These are phyloP conservation scores for Recurvirostra avosetta DNA, from an alignment of 2,113 vertebrate species.

Conservation along the genomic window DNA sequence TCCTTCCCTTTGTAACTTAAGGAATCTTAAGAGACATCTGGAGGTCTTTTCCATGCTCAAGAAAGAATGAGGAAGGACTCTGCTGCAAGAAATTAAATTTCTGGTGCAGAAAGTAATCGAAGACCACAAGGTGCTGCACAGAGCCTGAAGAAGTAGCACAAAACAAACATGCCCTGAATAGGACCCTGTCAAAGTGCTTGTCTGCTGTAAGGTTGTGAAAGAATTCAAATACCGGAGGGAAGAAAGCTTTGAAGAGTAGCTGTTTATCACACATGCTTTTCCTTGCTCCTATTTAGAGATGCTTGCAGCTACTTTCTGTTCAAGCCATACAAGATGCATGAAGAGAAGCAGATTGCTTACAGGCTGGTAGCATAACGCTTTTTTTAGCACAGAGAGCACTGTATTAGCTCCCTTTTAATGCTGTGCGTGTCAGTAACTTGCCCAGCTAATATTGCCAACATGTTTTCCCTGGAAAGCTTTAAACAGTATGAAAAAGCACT, in stretches of 20 bases:
- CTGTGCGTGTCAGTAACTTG: constrained; percentile 15
- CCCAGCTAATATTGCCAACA: constrained; percentile 29
- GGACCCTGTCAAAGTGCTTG: background rate
- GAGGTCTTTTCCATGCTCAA: background rate
- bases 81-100: background rate
- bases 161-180: background rate
- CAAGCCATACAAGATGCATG: background rate
- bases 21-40: background rate
- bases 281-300: constrained; percentile 31
- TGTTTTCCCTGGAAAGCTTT: constrained; percentile 52
- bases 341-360: constrained; percentile 50
- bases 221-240: constrained; percentile 6
- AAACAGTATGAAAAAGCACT: constrained; percentile 48
- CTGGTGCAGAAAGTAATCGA: background rate
- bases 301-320: constrained; percentile 29
- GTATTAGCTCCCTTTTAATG: constrained; percentile 39
- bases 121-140: background rate
- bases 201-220: background rate
- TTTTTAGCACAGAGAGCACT: constrained; percentile 7
- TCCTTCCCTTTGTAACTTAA: background rate
- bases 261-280: constrained; percentile 39
- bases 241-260: constrained; percentile 32
- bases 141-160: background rate
- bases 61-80: background rate
- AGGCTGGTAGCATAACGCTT: background rate